Evolutionary conservation across 2,888 invertebrate genomes (phyloP).

Genomic region (Tineola bisselliella): DNA sequence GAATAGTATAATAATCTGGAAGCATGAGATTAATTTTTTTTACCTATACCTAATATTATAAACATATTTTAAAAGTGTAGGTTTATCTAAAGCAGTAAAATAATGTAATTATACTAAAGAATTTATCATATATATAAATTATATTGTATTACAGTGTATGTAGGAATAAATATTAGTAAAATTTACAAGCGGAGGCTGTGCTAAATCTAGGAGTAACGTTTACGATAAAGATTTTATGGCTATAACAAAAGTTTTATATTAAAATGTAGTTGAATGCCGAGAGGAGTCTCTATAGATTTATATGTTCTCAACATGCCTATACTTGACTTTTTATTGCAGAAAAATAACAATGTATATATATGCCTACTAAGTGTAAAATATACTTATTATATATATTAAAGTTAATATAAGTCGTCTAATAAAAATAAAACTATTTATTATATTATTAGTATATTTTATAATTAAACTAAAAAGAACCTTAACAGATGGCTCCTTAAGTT

Average conservation of each 20-base stretch:
- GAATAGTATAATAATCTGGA: too few relatives aligned
- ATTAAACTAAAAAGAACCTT: too few relatives aligned
- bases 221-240: conserved; percentile 49
- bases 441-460: too few relatives aligned
- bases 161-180: not conserved
- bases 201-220: conserved; percentile 42
- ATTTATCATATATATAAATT: conserved; percentile 11
- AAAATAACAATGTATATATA: not conserved
- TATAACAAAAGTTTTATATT: conserved; percentile 36
- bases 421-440: too few relatives aligned
- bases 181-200: not conserved
- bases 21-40: too few relatives aligned
- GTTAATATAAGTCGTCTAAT: too few relatives aligned
- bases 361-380: too few relatives aligned
- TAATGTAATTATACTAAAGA: not conserved
- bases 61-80: not conserved
- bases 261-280: conserved; percentile 16
- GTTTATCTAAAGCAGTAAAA: not conserved
- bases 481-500: too few relatives aligned
- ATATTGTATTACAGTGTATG: conserved; percentile 4
- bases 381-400: too few relatives aligned
- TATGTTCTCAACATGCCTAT: not conserved
- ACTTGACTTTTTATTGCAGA: not conserved
- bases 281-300: not conserved
- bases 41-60: too few relatives aligned